Base-by-base conservation (phyloP, 2,113 vertebrate species). In the Dolichallabes microphthalmus region DNA sequence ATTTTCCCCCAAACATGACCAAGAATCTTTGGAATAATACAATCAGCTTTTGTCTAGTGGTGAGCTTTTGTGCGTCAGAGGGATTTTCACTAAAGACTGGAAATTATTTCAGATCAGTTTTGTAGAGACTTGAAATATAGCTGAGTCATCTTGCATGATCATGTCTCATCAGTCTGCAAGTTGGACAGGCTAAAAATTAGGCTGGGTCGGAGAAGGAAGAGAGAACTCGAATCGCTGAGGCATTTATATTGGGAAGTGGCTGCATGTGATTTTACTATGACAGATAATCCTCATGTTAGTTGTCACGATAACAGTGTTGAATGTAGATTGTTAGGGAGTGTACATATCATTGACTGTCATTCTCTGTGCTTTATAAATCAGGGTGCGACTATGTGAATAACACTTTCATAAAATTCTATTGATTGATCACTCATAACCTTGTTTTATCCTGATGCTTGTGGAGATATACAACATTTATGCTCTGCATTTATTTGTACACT, bases 141-240 rank as follows among this genome's bases (percentile, higher is more conserved):
- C 55, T 76, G 77, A 80, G 80, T 84, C 79, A 81, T 22, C 58
- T 53, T 84, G 50, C 30, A 35, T 78, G 68, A 32, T 63, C 30
- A 78, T 84, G 68, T 75, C 77, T 87, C 82, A 68, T 30, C 53
- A 35, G 82, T 64, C 77, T 85, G 25, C 50, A 84, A 27, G n/a
- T 60, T 75, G 9, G 17, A 32, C 27, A 32, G 79, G 61, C 61
- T 30, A 19, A 45, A 77, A 81, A 76, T 32, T 27, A 85, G 52
- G 45, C 8, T 9, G 78, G 53, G 4, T 15, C 3, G 3, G 11
- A 39, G 55, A 61, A 55, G n/a, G 50, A 64, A 50, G 2, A 73
- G n/a, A 55, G 69, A 45, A 55, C 69, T 22, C 6, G 63, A 84
- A 50, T 20, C 68, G 74, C 45, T 77, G 75, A 35, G 84, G 74